phyloP scores from a whole-genome alignment of 2,888 invertebrate genomes.

The Chelonus formosanus region DNA sequence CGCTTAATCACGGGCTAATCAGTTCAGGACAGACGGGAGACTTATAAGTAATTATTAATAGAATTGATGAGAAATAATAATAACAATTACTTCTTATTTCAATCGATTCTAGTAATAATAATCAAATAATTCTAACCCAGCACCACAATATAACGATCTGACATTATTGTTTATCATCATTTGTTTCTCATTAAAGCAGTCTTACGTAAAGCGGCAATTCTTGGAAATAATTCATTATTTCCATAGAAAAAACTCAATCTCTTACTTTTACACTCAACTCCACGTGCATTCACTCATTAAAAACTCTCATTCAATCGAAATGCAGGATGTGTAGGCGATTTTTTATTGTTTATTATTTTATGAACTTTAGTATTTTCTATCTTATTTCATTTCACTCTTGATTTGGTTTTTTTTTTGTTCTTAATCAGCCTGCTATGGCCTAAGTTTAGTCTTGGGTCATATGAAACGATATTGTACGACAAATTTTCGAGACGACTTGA shows the following conservation, averaged over 20 bases:
- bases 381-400: not conserved
- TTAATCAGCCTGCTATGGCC: too few species aligned
- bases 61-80: not conserved
- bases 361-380: not conserved
- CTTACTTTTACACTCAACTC: not conserved
- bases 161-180: constrained; percentile 10
- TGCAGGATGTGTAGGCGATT: constrained; percentile 22
- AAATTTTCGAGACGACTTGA: constrained; percentile 20
- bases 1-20: constrained; percentile 45
- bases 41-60: constrained; percentile 9
- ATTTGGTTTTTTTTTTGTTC: not conserved
- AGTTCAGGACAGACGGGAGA: constrained; percentile 49
- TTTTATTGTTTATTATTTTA: constrained; percentile 27
- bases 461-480: not conserved
- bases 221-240: constrained; percentile 40
- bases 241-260: constrained; percentile 14
- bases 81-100: not conserved
- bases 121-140: constrained; percentile 3
- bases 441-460: not conserved
- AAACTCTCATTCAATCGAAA: constrained; percentile 7
- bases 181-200: constrained; percentile 53
- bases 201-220: constrained; percentile 54
- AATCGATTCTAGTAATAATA: not conserved
- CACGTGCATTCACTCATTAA: not conserved
- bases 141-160: constrained; percentile 27